phyloP scores from a whole-genome alignment of 2,888 invertebrate genomes.

The Clivina fossor region DNA sequence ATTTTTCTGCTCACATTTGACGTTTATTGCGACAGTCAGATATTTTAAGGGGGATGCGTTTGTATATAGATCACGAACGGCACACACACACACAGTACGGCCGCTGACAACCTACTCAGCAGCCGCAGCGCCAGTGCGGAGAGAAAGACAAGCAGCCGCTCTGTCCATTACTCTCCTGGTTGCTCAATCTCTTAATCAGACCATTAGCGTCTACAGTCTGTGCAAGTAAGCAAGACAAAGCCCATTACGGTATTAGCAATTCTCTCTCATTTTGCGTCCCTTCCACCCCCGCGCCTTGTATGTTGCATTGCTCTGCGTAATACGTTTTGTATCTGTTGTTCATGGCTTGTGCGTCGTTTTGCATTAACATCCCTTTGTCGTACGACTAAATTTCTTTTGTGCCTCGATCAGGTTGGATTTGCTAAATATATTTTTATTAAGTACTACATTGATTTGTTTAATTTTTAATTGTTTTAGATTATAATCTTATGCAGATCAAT shows the following conservation, averaged over 20 bases:
- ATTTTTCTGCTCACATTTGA: conserved; percentile 4
- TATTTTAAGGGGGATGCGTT: conserved; percentile 17
- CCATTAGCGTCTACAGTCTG: conserved; percentile 53
- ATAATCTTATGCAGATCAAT: too few species aligned
- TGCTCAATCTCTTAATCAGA: conserved; percentile 55
- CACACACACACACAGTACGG: conserved; percentile 6
- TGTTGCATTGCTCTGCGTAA: too few species aligned
- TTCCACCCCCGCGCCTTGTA: too few species aligned
- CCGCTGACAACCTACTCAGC: conserved; percentile 18
- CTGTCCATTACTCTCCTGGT: conserved; percentile 41
- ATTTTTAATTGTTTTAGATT: too few species aligned
- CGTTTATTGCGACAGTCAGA: conserved; percentile 26
- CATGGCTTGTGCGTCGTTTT: too few species aligned
- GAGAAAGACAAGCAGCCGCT: too few species aligned
- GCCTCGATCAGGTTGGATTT: too few species aligned
- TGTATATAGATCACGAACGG: neutral
- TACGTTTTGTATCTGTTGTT: too few species aligned
- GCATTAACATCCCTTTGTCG: conserved; percentile 17
- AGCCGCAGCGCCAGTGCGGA: conserved; percentile 45
- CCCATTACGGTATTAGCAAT: conserved; percentile 54
- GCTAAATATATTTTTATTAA: too few species aligned
- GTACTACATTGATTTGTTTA: too few species aligned
- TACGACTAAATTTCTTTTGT: too few species aligned
- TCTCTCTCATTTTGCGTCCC: conserved; percentile 43
- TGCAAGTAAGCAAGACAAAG: conserved; percentile 51